Evolutionary conservation across 2,888 invertebrate genomes (phyloP), one percentile per base, ranked within the genome.

Genomic region (Folsomia manolachei): DNA sequence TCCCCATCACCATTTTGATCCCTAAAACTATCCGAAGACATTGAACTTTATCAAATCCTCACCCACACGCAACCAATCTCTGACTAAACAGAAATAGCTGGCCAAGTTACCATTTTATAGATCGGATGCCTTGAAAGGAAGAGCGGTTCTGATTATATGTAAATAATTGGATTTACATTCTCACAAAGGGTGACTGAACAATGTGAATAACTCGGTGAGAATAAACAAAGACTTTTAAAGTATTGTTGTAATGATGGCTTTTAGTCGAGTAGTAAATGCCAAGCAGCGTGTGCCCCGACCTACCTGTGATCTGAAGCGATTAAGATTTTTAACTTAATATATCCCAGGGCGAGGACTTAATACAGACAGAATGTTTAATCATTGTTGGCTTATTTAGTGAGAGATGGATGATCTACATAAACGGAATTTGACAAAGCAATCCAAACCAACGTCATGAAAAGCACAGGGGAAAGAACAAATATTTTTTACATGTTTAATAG

Each of bases 221-320:
- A 39, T 39, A 14, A 39, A 39, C 39, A 39, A 39, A 39, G 39
- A 39, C 39, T 39, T 39, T 39, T 39, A 9, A 39, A 39, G 39
- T 39, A 39, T 14, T 9, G 39, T 39, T 9, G 14, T 39, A 39
- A 39, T 39, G 39, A 39, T 39, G 39, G 39, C 39, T 39, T 39
- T 39, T 39, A 39, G 14, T 14, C 4, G 14, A n/a, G n/a, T n/a
- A n/a, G n/a, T n/a, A n/a, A n/a, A n/a, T n/a, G n/a, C 39, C 39
- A 39, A 39, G 39, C 39, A 4, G 39, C 4, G 39, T 39, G 39
- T 39, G 14, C n/a, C n/a, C 24, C 25, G 67, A 21, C 67, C 67
- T 56, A 67, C 4, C 53, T 67, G 56, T 67, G 4, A 56, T 24
- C 7, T 56, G 23, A 67, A 67, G 18, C 67, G 67, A 66, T 56